A percentile compares a stretch with the other conserved stretches of the same genome.
phyloP scores from a whole-genome alignment of 1,140 invertebrate genomes.

The Bombus balteatus region DNA sequence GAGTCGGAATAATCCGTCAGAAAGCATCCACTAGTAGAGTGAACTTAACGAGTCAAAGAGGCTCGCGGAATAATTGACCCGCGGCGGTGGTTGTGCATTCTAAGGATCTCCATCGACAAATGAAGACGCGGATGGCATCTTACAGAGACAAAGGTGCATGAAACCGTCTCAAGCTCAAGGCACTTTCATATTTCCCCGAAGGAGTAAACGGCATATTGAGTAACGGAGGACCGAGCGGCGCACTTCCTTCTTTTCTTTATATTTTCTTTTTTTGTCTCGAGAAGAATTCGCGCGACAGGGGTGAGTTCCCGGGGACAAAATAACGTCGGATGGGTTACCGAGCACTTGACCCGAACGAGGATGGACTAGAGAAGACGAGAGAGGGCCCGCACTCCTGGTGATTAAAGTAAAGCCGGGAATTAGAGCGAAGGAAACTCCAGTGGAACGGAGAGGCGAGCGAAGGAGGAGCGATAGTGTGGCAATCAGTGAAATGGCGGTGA shows the following conservation, averaged over 20 bases:
- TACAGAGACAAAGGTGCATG: conserved; percentile 39
- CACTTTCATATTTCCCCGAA: conserved; percentile 35
- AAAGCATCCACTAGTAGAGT: background rate
- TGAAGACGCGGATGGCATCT: conserved; percentile 29
- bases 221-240: background rate
- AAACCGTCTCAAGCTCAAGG: background rate
- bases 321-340: conserved; percentile 64
- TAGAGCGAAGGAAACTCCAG: conserved; percentile 68
- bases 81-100: conserved; percentile 8
- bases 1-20: background rate
- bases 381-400: conserved; percentile 73
- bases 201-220: conserved; percentile 26
- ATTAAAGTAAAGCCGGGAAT: conserved; percentile 77
- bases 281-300: conserved; percentile 44
- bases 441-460: conserved; percentile 15
- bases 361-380: conserved; percentile 7
- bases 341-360: conserved; percentile 69
- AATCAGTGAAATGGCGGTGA: conserved; percentile 80
- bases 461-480: conserved; percentile 63
- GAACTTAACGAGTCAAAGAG: conserved; percentile 14
- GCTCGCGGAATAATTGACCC: conserved; percentile 29
- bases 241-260: background rate
- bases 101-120: conserved; percentile 25
- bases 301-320: conserved; percentile 48
- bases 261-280: conserved; percentile 33